phyloP scores from a whole-genome alignment of 2,888 invertebrate genomes.

The Plagodis dolabraria region DNA sequence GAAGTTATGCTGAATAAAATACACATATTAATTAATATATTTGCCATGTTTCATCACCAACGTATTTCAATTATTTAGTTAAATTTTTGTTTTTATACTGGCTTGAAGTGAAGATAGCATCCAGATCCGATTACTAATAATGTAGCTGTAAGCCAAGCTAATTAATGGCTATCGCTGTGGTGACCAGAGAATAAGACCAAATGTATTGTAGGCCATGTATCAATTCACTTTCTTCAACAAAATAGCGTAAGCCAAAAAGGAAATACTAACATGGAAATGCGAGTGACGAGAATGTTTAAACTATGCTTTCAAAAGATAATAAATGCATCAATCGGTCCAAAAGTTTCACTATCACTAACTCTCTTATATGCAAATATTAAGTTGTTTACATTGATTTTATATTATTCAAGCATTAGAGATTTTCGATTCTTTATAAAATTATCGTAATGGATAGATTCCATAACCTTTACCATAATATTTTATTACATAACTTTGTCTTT shows the following conservation, averaged over 20 bases:
- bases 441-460: too few species aligned
- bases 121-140: too few species aligned
- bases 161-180: too few species aligned
- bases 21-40: too few species aligned
- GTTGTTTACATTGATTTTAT: slow-evolving; percentile 16
- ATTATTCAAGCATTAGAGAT: slow-evolving; percentile 9
- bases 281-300: slow-evolving; percentile 15
- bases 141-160: too few species aligned
- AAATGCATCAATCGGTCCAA: slow-evolving; percentile 20
- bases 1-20: too few species aligned
- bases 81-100: too few species aligned
- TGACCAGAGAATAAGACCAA: background rate
- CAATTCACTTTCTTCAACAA: background rate
- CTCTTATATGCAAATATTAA: slow-evolving; percentile 23
- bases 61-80: too few species aligned
- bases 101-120: too few species aligned
- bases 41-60: too few species aligned
- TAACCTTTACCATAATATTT: too few species aligned
- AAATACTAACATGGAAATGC: slow-evolving; percentile 9
- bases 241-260: slow-evolving; percentile 6
- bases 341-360: slow-evolving; percentile 28
- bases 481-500: too few species aligned
- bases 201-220: background rate
- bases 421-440: background rate
- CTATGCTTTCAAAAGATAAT: slow-evolving; percentile 23